phyloP scores from a whole-genome alignment of 2,888 invertebrate genomes.

The Heteropelma amictum region DNA sequence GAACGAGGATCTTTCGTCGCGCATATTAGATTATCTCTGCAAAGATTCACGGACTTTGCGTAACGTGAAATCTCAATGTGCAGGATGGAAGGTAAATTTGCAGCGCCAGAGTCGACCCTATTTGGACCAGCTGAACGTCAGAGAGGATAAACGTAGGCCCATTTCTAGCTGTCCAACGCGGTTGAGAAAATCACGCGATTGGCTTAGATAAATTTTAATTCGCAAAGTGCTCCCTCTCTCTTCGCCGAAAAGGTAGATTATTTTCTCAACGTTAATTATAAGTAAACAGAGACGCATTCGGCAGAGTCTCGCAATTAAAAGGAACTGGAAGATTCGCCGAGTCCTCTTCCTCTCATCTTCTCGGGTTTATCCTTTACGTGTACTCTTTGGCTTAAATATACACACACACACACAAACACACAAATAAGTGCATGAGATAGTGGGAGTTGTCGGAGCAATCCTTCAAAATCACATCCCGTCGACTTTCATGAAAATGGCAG shows the following conservation, averaged over 20 bases:
- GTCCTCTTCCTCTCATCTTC: background rate
- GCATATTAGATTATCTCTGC: too few relatives aligned
- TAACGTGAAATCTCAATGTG: too few relatives aligned
- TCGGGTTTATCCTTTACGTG: background rate
- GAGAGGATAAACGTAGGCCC: conserved; percentile 4
- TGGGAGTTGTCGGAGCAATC: conserved; percentile 6
- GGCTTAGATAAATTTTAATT: conserved; percentile 62
- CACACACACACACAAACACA: background rate
- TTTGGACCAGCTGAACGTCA: background rate
- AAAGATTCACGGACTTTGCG: too few relatives aligned
- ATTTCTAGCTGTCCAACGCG: conserved; percentile 25
- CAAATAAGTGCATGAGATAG: background rate
- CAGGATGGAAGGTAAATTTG: too few relatives aligned
- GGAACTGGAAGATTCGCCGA: conserved; percentile 51
- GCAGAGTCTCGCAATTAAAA: conserved; percentile 61
- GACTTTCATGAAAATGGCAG: conserved; percentile 22
- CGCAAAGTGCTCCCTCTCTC: conserved; percentile 56
- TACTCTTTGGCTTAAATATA: background rate
- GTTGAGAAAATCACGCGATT: conserved; percentile 26
- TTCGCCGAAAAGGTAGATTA: conserved; percentile 16
- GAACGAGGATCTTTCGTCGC: too few relatives aligned
- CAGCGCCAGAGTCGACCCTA: background rate
- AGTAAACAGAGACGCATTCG: conserved; percentile 61
- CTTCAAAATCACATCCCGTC: conserved; percentile 6
- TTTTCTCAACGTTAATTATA: conserved; percentile 63